Evolutionary conservation across 35 echinoderm and acorn worm species (phyloP).

Genomic region (Lytechinus pictus): DNA sequence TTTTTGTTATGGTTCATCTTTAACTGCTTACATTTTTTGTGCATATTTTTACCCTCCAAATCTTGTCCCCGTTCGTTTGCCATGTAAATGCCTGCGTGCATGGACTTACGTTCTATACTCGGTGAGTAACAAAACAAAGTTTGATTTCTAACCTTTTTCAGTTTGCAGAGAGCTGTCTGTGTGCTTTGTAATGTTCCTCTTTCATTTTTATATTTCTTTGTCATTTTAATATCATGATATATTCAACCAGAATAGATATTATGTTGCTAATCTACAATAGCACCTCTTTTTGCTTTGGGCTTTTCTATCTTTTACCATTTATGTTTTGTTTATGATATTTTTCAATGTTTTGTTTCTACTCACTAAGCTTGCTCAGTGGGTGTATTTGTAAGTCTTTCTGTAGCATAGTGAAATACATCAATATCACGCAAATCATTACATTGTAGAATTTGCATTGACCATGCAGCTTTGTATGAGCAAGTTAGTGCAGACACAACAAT

Average conservation of each 20-base stretch:
- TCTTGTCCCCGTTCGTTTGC: conserved; percentile 39
- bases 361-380: conserved; percentile 8
- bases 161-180: background rate
- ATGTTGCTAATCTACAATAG: background rate
- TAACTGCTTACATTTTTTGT: conserved; percentile 39
- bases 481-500: background rate
- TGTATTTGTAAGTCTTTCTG: background rate
- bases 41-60: conserved; percentile 60
- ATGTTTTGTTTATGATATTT: background rate
- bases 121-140: conserved; percentile 77
- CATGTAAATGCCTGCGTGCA: conserved; percentile 83
- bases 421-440: background rate
- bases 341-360: background rate
- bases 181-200: background rate
- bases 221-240: background rate
- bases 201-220: background rate
- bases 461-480: background rate
- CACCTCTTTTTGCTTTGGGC: background rate
- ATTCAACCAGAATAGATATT: background rate
- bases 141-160: conserved; percentile 40
- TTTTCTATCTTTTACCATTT: background rate
- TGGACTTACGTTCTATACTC: conserved; percentile 83
- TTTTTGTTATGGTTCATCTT: background rate
- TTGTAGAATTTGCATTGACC: background rate
- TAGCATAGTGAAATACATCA: background rate